These are phyloP conservation scores for Tetheella fluctuosa DNA, from an alignment of 2,888 invertebrate species.

Conservation along the genomic window DNA sequence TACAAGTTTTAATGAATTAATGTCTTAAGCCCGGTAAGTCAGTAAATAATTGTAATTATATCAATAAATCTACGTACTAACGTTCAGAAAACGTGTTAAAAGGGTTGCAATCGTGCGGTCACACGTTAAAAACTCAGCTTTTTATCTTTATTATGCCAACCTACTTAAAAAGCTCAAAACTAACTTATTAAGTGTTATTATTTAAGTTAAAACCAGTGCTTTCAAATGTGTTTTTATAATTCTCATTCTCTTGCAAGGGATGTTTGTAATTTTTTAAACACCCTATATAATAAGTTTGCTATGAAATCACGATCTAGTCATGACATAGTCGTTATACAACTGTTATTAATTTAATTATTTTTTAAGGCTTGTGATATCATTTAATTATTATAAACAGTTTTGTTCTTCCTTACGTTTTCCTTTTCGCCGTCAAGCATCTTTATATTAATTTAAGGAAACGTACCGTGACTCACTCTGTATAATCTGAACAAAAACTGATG, in stretches of 20 bases:
- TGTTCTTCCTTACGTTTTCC: background rate
- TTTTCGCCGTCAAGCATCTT: too few species aligned
- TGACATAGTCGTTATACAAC: background rate
- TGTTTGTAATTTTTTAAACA: background rate
- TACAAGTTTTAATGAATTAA: background rate
- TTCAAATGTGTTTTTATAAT: background rate
- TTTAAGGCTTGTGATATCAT: slow-evolving; percentile 5
- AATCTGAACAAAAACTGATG: too few species aligned
- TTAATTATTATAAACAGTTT: background rate
- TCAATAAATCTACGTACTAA: background rate
- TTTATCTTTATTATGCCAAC: background rate
- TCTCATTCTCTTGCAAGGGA: background rate
- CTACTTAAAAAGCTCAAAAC: background rate
- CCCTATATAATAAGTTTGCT: background rate
- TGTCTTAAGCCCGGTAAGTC: background rate
- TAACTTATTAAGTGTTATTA: background rate
- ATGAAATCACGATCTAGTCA: slow-evolving; percentile 3
- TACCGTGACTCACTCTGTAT: too few species aligned
- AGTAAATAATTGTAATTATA: background rate
- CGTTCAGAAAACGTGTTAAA: background rate
- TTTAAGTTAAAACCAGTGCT: background rate
- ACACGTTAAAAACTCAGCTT: background rate
- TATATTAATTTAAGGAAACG: too few species aligned
- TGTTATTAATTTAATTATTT: slow-evolving; percentile 4
- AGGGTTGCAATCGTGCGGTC: background rate